Evolutionary conservation across 2,888 invertebrate species (phyloP).

Genomic region (Apomyelois bistriatella): DNA sequence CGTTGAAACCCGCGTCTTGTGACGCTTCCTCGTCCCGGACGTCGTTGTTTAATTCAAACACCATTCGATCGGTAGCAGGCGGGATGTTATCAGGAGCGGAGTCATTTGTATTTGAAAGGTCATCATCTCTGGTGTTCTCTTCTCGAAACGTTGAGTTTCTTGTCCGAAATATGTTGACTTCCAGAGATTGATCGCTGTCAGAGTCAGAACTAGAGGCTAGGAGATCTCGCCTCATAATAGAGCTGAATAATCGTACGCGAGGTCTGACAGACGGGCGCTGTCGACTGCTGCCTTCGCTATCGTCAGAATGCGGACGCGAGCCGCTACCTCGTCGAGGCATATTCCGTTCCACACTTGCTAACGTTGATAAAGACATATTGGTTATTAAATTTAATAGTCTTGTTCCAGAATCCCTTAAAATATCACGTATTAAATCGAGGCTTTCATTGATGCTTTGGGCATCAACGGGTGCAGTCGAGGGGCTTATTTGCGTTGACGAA

Average conservation of each 20-base stretch:
- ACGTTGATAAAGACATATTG: constrained; percentile 64
- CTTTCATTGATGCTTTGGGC: constrained; percentile 69
- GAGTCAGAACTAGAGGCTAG: constrained; percentile 65
- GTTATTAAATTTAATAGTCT: constrained; percentile 68
- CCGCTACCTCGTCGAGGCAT: constrained; percentile 35
- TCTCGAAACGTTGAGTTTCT: constrained; percentile 59
- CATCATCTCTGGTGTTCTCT: constrained; percentile 35
- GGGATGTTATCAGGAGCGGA: constrained; percentile 21
- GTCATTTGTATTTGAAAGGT: constrained; percentile 21
- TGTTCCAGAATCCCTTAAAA: constrained; percentile 70
- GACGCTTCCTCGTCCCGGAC: constrained; percentile 27
- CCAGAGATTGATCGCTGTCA: constrained; percentile 62
- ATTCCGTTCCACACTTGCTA: constrained; percentile 52
- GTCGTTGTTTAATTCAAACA: constrained; percentile 48
- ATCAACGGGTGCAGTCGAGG: constrained; percentile 48
- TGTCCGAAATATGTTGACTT: constrained; percentile 65
- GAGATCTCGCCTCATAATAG: constrained; percentile 43
- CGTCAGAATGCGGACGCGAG: constrained; percentile 46
- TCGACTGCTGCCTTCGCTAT: constrained; percentile 37
- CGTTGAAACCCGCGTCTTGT: constrained; percentile 39
- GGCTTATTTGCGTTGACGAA: constrained; percentile 55
- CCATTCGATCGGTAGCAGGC: constrained; percentile 46
- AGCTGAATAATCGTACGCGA: constrained; percentile 43
- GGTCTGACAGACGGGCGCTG: constrained; percentile 32
- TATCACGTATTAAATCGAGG: constrained; percentile 68